Base-by-base conservation (phyloP, 2,113 vertebrate species). In the Coracopsis vasa region DNA sequence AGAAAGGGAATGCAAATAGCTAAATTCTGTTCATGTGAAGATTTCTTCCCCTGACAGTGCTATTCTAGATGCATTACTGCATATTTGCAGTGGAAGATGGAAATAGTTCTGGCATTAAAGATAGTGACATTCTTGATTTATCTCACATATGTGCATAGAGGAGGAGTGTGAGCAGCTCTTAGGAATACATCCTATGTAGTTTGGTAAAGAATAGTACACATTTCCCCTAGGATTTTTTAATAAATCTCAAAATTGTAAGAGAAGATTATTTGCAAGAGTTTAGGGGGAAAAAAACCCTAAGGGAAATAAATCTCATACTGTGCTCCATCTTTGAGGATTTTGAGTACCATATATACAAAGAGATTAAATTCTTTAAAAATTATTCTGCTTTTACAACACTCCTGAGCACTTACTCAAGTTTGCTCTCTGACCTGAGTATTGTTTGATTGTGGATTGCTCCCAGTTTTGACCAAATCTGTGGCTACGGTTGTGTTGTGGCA, bases 121-220 rank as follows among this genome's bases (percentile, higher is more conserved):
- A 91, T 72, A 96, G 84, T 79, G 96, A 87, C 93, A 92, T 89
- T 85, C 93, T 92, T 95, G 90, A 96, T 96, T 96, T 97, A 94
- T 89, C 93, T 95, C 84, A 94, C 87, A 92, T 87, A 91, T 95
- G 83, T 95, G 70, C 0, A 0, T 51, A 92, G 84, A 87, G 93
- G 95, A 96, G 72, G 42, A 91, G 85, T 90, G 92, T 23, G 84
- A 97, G 81, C 14, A 25, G 65, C 90, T 94, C 74, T 77, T 72
- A 90, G 66, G 74, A 95, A 95, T 53, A 86, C 2, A 6, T 88
- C 90, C 82, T 96, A 51, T 92, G 73, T 81, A 74, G 75, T 67
- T 91, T 92, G 79, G 92, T 92, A 90, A 80, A 88, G 88, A 93
- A 93, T 48, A 81, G 61, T 75, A 91, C 72, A 91, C 69, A 60